Conservation (phyloP, 1,140 invertebrate species). For the Lethocerus indicus region DNA sequence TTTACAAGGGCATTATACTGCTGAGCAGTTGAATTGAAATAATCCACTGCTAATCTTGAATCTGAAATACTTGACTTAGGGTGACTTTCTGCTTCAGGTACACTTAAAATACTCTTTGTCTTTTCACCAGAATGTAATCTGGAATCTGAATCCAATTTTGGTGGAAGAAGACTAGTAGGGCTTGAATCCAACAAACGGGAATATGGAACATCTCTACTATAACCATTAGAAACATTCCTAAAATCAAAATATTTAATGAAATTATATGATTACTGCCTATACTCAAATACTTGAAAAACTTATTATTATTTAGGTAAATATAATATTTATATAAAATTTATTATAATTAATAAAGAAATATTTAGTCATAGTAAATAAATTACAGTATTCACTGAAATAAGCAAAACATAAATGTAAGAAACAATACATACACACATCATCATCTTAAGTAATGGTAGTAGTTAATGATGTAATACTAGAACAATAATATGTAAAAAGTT, state of each 20-base stretch:
- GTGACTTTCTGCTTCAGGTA: conserved; percentile 30
- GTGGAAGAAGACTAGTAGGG: conserved; percentile 30
- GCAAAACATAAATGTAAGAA: too few species aligned
- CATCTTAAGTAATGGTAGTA: too few species aligned
- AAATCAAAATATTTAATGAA: too few species aligned
- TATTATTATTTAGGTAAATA: too few species aligned
- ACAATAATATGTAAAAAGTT: neutral
- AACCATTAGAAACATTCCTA: conserved; percentile 18
- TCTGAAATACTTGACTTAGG: conserved; percentile 58
- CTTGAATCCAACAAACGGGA: conserved; percentile 51
- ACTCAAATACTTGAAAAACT: too few species aligned
- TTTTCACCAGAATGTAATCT: conserved; percentile 39
- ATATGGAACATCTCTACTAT: conserved; percentile 54
- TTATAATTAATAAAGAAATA: too few species aligned
- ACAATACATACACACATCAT: conserved; percentile 3
- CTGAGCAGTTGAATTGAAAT: conserved; percentile 32
- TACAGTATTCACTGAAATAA: too few species aligned
- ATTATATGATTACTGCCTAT: too few species aligned
- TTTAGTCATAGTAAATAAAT: too few species aligned
- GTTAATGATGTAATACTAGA: too few species aligned
- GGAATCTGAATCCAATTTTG: conserved; percentile 58
- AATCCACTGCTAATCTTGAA: conserved; percentile 58
- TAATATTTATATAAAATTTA: too few species aligned
- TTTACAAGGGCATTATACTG: conserved; percentile 18
- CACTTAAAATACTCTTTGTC: conserved; percentile 39